A percentile compares a stretch with the other conserved stretches of the same genome.
Conservation (phyloP, 2,888 invertebrate genomes). For the Neuroscelio doddi region DNA sequence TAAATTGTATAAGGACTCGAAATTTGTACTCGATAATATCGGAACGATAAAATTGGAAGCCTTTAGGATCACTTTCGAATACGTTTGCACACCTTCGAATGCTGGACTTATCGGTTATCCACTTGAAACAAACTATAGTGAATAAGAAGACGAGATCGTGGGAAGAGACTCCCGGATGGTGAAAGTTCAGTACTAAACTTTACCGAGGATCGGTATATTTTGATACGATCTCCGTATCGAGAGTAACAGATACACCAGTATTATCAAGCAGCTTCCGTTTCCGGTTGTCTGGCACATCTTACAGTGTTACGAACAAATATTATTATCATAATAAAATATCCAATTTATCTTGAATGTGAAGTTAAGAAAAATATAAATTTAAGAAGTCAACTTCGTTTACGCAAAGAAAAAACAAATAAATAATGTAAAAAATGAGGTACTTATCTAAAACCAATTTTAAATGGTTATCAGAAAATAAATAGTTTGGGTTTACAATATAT, state of each 20-base stretch:
- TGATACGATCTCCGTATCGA: conserved; percentile 47
- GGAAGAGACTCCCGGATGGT: conserved; percentile 48
- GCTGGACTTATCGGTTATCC: conserved; percentile 20
- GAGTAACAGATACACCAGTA: conserved; percentile 36
- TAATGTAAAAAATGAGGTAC: no score
- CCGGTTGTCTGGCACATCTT: conserved; percentile 33
- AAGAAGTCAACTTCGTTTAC: no score
- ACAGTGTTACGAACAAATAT: no score
- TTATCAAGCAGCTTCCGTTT: conserved; percentile 45
- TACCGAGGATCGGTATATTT: conserved; percentile 48
- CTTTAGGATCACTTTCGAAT: conserved; percentile 26
- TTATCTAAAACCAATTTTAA: no score
- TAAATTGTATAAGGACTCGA: conserved; percentile 14
- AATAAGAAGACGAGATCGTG: conserved; percentile 42
- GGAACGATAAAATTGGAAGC: conserved; percentile 23
- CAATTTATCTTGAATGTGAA: no score
- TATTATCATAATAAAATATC: no score
- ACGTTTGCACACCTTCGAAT: conserved; percentile 19
- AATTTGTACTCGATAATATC: conserved; percentile 12
- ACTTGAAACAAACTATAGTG: conserved; percentile 14
- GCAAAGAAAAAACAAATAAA: no score
- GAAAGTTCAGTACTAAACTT: conserved; percentile 54
- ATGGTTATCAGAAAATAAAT: no score
- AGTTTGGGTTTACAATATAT: no score
- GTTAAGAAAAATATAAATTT: no score